phyloP scores from a whole-genome alignment of 2,113 vertebrate genomes.

The Aleadryas rufinucha region DNA sequence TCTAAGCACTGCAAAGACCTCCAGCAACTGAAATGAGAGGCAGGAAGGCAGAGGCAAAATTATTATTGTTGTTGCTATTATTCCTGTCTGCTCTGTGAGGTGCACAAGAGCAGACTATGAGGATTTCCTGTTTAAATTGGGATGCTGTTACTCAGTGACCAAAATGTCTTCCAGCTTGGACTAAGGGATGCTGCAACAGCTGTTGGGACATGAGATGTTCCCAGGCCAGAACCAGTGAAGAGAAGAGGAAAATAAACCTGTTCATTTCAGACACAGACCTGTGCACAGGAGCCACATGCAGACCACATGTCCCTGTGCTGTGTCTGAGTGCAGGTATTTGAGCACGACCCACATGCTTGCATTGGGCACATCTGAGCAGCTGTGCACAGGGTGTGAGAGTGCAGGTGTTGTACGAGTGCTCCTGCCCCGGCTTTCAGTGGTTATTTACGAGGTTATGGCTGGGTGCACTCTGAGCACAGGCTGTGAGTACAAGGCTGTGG shows the following conservation, averaged over 20 bases:
- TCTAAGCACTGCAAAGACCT: neutral
- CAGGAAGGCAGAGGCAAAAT: neutral
- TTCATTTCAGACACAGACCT: neutral
- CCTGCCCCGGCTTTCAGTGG: rapidly evolving
- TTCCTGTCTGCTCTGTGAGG: neutral
- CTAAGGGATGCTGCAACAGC: neutral
- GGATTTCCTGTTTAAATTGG: neutral
- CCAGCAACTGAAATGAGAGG: neutral
- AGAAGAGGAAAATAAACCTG: neutral
- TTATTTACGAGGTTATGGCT: neutral
- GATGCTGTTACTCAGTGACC: neutral
- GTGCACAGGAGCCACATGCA: neutral
- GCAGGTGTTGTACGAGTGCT: neutral
- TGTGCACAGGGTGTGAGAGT: neutral
- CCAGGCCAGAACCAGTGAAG: neutral
- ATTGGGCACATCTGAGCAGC: neutral
- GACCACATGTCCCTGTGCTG: neutral
- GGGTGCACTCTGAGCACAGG: too few relatives aligned
- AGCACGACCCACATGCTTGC: neutral
- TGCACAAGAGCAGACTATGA: neutral
- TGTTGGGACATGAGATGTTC: neutral
- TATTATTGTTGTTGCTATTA: neutral
- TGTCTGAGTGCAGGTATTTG: neutral
- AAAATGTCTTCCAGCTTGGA: neutral
- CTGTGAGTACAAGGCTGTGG: neutral